Percentiles rank a stretch among this genome's conserved stretches.
Evolutionary conservation across 2,113 vertebrate genomes (phyloP).

Genomic region (Pterocles gutturalis): DNA sequence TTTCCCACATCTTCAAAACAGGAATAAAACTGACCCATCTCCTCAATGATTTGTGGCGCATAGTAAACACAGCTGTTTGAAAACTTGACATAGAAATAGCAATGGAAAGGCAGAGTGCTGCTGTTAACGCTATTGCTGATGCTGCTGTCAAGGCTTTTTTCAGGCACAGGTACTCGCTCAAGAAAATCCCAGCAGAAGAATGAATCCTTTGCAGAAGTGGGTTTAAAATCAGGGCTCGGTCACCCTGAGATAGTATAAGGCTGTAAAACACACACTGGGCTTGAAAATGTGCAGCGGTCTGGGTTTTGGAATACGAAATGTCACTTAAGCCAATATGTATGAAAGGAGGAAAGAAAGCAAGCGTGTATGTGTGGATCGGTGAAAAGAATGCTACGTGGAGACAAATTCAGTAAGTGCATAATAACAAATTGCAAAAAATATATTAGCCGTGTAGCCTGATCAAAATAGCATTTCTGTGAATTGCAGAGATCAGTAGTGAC

Average conservation of each 20-base stretch:
- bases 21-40: not conserved
- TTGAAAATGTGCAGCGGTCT: not conserved
- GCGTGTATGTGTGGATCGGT: not conserved
- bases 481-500: not conserved
- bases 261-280: not conserved
- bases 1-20: not conserved
- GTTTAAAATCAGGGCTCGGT: conserved; percentile 6
- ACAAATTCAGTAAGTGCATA: not conserved
- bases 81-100: conserved; percentile 19
- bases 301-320: not conserved
- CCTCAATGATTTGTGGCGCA: not conserved
- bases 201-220: not conserved
- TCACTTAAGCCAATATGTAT: not conserved
- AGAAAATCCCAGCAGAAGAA: conserved; percentile 1
- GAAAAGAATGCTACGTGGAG: not conserved
- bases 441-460: not conserved
- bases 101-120: not conserved
- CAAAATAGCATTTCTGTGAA: not conserved
- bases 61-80: not conserved
- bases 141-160: not conserved
- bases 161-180: not conserved
- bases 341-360: not conserved
- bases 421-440: not conserved
- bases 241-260: not conserved
- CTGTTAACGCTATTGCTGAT: not conserved